Evolutionary conservation across 2,113 vertebrate species (phyloP).

Genomic region (Apodemus sylvaticus): DNA sequence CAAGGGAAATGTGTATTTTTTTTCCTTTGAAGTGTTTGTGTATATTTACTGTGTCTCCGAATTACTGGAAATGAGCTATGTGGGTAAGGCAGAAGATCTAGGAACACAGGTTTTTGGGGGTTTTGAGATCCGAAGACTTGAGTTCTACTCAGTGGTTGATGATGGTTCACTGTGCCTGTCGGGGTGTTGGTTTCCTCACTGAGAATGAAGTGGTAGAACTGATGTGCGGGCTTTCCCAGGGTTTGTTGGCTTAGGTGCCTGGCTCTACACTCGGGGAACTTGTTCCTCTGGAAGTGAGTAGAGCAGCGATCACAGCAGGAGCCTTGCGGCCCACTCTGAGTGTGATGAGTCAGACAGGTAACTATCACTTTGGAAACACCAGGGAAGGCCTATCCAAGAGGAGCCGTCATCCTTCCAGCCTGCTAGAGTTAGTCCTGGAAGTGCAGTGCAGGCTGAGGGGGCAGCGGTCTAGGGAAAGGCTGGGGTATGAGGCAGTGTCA

Average conservation of each 20-base stretch:
- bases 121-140: constrained; percentile 29
- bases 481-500: not conserved
- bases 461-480: not conserved
- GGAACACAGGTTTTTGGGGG: not conserved
- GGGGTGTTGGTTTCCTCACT: constrained; percentile 35
- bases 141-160: not conserved
- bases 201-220: constrained; percentile 8
- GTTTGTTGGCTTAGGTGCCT: not conserved
- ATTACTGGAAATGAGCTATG: constrained; percentile 46
- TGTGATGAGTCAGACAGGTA: not conserved
- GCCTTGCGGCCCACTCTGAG: not conserved
- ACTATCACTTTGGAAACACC: not conserved
- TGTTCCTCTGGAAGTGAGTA: constrained; percentile 29
- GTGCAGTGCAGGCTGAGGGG: not conserved
- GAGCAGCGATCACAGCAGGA: constrained; percentile 38
- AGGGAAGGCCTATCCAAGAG: not conserved
- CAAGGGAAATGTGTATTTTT: constrained; percentile 22
- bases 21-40: not conserved
- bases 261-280: not conserved
- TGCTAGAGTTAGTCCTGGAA: constrained; percentile 8
- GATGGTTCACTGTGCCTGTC: constrained; percentile 36
- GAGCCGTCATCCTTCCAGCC: not conserved
- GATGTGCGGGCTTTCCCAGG: constrained; percentile 14
- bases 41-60: not conserved
- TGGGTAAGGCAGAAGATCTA: constrained; percentile 28